Evolutionary conservation across 2,888 invertebrate species (phyloP).

Genomic region (Amphimallon solstitiale): DNA sequence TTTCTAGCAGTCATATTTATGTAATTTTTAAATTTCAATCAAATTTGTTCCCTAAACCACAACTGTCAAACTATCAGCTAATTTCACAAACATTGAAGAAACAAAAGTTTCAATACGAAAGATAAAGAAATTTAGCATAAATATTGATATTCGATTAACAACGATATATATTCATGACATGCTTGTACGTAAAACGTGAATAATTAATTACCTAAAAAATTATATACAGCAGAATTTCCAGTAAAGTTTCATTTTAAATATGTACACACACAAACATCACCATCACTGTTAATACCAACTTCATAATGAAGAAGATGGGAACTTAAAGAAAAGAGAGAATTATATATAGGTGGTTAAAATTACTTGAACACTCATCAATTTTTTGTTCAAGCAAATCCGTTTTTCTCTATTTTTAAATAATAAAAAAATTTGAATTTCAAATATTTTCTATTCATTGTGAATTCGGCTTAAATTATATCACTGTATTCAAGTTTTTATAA

Average conservation of each 20-base stretch:
- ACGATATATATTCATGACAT: neutral
- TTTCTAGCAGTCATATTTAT: constrained; percentile 18
- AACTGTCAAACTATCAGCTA: constrained; percentile 16
- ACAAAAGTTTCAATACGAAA: constrained; percentile 21
- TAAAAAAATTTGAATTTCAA: neutral
- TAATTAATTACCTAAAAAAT: neutral
- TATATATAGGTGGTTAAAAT: constrained; percentile 10
- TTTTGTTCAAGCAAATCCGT: neutral
- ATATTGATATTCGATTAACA: neutral
- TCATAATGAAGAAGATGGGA: constrained; percentile 13
- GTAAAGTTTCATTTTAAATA: constrained; percentile 26
- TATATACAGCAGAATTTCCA: neutral
- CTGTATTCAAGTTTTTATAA: neutral
- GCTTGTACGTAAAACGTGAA: neutral
- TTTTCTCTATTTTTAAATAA: too few relatives aligned
- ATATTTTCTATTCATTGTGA: neutral
- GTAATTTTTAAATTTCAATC: too few relatives aligned
- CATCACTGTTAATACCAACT: constrained; percentile 10
- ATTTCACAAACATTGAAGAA: constrained; percentile 28
- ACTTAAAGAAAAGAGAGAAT: neutral
- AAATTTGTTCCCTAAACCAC: neutral
- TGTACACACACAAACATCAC: constrained; percentile 29
- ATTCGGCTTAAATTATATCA: neutral
- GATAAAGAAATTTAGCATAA: neutral
- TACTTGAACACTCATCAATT: neutral